Evolutionary conservation across 2,888 invertebrate species (phyloP), one percentile per base, ranked within the genome.

Genomic region (Muscina levida): DNA sequence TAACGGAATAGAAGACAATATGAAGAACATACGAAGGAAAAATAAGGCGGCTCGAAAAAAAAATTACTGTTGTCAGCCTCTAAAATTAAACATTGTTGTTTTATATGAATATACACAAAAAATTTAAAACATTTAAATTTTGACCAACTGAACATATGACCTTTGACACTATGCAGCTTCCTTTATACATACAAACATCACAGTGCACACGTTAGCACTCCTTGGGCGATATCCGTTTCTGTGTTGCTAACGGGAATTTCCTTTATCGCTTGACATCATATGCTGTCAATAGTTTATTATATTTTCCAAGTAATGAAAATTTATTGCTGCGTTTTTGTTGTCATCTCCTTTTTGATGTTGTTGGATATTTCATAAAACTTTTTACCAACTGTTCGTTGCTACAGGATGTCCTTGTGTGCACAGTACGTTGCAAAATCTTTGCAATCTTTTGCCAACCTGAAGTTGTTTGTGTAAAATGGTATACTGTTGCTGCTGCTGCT

Each of bases 271-370:
- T 53, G 53, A 22, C 53, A 53, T 53, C 53, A 53, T 53, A 53
- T 53, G 22, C 42, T 62, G 62, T 62, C 62, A 62, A 62, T 62
- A 62, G 42, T 62, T 62, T 62, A 42, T 42, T 42, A 62, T 62
- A 62, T 62, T 42, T 62, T n/a, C 62, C 39, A 39, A 42, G 39
- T 62, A 62, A 62, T 42, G 62, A 62, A 39, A 42, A 62, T 62
- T 19, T 62, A 62, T 62, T 62, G 62, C 39, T 62, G 2, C 62
- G 42, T 42, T 42, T 62, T 59, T 57, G 57, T 57, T 39, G 59
- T 24, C 59, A 39, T 59, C 37, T 24, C 13, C 31, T 15, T 57
- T 57, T 10, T 48, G 19, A 48, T n/a, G 31, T 5, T 53, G 53
- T 22, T 53, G 24, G 53, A 53, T 53, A 53, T 53, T 53, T 53